Conservation (phyloP, 2,113 vertebrate genomes). For the Ciconia boyciana region DNA sequence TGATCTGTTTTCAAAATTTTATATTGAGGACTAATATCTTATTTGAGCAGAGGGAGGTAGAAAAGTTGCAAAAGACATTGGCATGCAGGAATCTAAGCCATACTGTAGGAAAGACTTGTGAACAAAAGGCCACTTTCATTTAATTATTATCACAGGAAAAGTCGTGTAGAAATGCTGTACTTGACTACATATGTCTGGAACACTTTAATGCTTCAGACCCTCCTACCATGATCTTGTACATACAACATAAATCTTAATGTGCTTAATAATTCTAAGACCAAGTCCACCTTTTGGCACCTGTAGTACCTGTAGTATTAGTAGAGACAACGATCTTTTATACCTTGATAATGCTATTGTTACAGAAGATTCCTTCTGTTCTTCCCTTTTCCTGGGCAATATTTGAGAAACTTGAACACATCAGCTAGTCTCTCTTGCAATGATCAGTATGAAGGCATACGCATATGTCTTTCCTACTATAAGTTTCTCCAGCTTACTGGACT, state of each 20-base stretch:
- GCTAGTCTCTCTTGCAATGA: neutral
- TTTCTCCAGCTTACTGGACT: neutral
- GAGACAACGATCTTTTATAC: neutral
- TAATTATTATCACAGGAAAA: neutral
- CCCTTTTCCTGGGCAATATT: neutral
- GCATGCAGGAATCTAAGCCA: neutral
- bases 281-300: neutral
- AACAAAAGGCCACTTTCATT: neutral
- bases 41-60: neutral
- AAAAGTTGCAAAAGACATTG: neutral
- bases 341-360: neutral
- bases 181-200: accelerated
- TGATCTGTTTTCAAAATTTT: neutral
- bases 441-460: neutral
- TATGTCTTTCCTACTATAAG: neutral
- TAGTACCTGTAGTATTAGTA: neutral
- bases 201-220: neutral
- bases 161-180: neutral
- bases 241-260: neutral
- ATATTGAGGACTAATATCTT: neutral
- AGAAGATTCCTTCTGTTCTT: neutral
- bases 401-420: neutral
- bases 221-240: neutral
- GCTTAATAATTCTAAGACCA: neutral
- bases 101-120: neutral